phyloP scores from a whole-genome alignment of 2,113 vertebrate species.

The Ellobius talpinus region DNA sequence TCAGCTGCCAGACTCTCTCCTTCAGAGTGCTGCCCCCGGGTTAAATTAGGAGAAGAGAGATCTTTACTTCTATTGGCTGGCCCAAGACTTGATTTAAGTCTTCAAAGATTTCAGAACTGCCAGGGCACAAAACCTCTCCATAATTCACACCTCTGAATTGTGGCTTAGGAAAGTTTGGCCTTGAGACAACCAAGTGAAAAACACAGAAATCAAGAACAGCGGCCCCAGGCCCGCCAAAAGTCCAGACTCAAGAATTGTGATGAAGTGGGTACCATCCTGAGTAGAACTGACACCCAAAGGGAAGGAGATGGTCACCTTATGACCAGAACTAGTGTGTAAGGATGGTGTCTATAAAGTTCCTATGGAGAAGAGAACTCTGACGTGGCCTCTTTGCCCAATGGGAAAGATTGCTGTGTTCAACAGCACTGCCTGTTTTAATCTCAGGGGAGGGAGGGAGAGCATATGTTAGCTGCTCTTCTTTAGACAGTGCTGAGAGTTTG shows the following conservation, averaged over 20 bases:
- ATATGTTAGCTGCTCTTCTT: background rate
- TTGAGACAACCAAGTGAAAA: constrained; percentile 20
- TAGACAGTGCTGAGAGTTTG: background rate
- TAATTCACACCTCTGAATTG: background rate
- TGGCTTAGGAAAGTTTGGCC: background rate
- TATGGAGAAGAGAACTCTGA: background rate
- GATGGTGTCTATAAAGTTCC: background rate
- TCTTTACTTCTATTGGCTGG: background rate
- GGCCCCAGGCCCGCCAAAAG: background rate
- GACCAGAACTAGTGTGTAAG: background rate
- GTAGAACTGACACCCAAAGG: background rate
- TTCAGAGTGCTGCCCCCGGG: background rate
- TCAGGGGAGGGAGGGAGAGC: background rate
- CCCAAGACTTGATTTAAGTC: background rate
- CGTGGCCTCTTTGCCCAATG: background rate
- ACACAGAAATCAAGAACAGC: background rate
- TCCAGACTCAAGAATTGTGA: background rate
- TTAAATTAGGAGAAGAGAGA: background rate
- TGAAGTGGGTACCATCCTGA: background rate
- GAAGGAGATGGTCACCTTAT: background rate
- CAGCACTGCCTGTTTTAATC: background rate
- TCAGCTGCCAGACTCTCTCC: background rate
- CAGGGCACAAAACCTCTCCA: background rate
- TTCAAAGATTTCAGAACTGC: constrained; percentile 33
- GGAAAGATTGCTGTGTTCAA: background rate